Evolutionary conservation across 2,113 vertebrate species (phyloP).

Genomic region (Piaya cayana): DNA sequence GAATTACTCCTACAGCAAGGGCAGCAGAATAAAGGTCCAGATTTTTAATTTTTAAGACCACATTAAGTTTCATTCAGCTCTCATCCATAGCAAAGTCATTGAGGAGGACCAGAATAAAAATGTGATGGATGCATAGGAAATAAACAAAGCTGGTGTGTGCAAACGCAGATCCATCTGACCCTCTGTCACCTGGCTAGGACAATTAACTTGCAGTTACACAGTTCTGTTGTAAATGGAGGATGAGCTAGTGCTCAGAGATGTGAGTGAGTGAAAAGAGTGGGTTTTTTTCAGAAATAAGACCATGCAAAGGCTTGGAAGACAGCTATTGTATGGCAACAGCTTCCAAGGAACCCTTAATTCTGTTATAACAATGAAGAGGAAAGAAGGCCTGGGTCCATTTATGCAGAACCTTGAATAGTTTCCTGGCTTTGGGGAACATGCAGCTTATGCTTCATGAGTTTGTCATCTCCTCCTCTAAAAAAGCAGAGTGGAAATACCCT

Average conservation of each 20-base stretch:
- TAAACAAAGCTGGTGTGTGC: neutral
- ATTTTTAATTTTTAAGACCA: neutral
- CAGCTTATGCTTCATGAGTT: constrained; percentile 3
- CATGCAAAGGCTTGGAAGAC: neutral
- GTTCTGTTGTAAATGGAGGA: neutral
- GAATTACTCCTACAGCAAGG: neutral
- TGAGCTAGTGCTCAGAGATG: neutral
- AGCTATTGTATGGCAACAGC: neutral
- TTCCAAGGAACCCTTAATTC: neutral
- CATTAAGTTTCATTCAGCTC: neutral
- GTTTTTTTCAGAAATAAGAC: neutral
- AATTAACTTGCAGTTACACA: neutral
- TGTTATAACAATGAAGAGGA: neutral
- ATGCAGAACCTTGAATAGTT: neutral
- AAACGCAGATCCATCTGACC: neutral
- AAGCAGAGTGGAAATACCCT: constrained; percentile 35
- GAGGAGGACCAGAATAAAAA: neutral
- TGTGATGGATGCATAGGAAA: neutral
- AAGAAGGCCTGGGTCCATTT: neutral
- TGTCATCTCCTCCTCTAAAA: constrained; percentile 13
- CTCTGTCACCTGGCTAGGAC: neutral
- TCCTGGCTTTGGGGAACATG: constrained; percentile 5
- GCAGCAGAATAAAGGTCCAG: neutral
- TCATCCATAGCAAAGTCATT: neutral
- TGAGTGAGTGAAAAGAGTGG: neutral